Base-by-base conservation (phyloP, 1,140 invertebrate species). In the Cydia pomonella region DNA sequence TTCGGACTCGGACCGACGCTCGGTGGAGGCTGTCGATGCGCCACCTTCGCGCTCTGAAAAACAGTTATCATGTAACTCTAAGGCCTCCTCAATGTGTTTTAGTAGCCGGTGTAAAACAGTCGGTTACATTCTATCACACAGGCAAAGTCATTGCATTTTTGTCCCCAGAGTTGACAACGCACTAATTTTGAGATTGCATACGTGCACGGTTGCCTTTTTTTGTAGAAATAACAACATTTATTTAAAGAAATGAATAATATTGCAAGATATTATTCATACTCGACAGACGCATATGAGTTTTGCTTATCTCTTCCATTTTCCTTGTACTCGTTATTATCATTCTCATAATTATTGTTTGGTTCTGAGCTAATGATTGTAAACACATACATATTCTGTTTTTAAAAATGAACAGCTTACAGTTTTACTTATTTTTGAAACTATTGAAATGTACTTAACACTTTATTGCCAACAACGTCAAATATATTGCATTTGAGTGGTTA, bases 1-100 rank as follows among this genome's bases (percentile, higher is more conserved):
- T 53, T 53, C 50, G 50, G 50, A n/a, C 50, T 53, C 50, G 50
- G n/a, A 53, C 50, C 50, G n/a, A 53, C 50, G 53, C 53, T 59
- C 53, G 16, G 50, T 53, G n/a, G 21, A 59, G 53, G 53, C 53
- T 23, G 21, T 59, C 21, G 53, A 59, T 2, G 53, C 53, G 53
- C 53, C 53, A 59, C 21, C 53, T 23, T 59, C 53, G 53, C 53
- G 53, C 53, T 59, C 53, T 59, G 53, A 59, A 59, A 50, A 59
- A 59, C 53, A 59, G 18, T 59, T 23, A 59, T 59, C 9, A 23
- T 59, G 53, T 59, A n/a, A 59, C 53, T 59, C 21, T 23, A 0
- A 50, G n/a, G 47, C 47, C 16, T 50, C 47, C 4, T 50, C n/a
- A 7, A 0, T 21, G 50, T 18, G 50, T 59, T 59, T 59, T 59